Evolutionary conservation across 2,888 invertebrate species (phyloP), one percentile per base, ranked within the genome.

Genomic region (Mythimna vitellina): DNA sequence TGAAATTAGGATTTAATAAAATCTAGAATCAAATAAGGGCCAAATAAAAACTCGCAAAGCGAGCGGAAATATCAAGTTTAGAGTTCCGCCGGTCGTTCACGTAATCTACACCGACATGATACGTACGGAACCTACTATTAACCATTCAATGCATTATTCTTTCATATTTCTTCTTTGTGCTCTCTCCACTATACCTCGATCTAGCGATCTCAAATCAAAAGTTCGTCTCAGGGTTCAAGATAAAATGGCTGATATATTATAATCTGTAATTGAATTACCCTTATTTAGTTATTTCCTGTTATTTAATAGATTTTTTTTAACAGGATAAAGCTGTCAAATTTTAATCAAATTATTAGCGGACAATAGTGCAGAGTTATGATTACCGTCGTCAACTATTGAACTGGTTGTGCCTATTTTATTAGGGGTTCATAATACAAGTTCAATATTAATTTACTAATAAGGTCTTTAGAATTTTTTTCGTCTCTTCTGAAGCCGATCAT

Each of bases 311-410:
- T 85, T 88, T 86, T 85, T 89, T 83, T 73, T 73, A 77, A 90
- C 93, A 93, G 94, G 94, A 95, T 92, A 92, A 84, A 92, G 90
- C 89, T 84, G 94, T 95, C 94, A 95, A 93, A 93, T 91, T 93
- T 94, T 95, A 95, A 95, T 95, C 93, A 94, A 95, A 95, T 95
- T 94, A 94, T 82, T 87, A 83, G 89, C 77, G 78, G 77, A 90
- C 88, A 94, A 92, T 78, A 84, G 89, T 80, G 72, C 83, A 72
- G 86, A 86, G 89, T 94, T 94, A 94, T 94, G 94, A 94, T 93
- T 93, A 89, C 84, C 83, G 83, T 87, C 78, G 68, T 76, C 71
- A 83, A 76, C 83, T 85, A 88, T 89, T 68, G 69, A 73, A 75
- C 62, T 66, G 64, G 58, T 70, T 76, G 73, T 69, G 35, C 38